Evolutionary conservation across 2,113 vertebrate genomes (phyloP), one percentile per base, ranked within the genome.

Genomic region (Ranitomeya variabilis): DNA sequence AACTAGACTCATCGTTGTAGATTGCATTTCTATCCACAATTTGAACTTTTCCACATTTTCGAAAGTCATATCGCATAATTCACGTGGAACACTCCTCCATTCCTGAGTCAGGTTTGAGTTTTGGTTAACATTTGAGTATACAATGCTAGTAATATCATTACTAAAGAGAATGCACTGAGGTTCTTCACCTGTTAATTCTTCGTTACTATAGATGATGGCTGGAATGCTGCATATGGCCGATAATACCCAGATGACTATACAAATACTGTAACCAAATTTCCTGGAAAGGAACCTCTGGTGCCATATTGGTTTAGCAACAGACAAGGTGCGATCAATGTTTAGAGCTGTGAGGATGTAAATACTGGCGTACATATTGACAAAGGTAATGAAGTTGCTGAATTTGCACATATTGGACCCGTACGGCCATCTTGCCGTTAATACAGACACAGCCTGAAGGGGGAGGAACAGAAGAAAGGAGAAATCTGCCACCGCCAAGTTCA

Each of bases 251-350:
- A 74, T 81, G 10, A 69, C 2, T 0, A 66, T 15, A 23, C 86
- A 87, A 14, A 37, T 74, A n/a, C 62, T 26, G 31, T 21, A 60
- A 82, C 66, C n/a, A 23, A 82, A 8, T 14, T n/a, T 67, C 18
- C 14, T 19, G 37, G 86, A 87, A 57, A 73, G 10, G 23, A 73
- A 82, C 54, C n/a, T 80, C 62, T 4, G 62, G 76, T 87, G 86
- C 86, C 86, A 87, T 23, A 87, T 69, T 23, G 86, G 86, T 87
- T 55, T 69, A 21, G 76, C 77, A 2, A 87, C 64, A 55, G 76
- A 67, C 59, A 87, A 69, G 23, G 64, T 51, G 14, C 86, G 86
- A 23, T 87, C 86, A 23, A 67, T 67, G n/a, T 67, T 67, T 23
- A 67, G 66, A 21, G 66, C 66, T 9, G 66, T 67, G 21, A 67